phyloP scores from a whole-genome alignment of 1,140 invertebrate species.

The Bactericera cockerelli region DNA sequence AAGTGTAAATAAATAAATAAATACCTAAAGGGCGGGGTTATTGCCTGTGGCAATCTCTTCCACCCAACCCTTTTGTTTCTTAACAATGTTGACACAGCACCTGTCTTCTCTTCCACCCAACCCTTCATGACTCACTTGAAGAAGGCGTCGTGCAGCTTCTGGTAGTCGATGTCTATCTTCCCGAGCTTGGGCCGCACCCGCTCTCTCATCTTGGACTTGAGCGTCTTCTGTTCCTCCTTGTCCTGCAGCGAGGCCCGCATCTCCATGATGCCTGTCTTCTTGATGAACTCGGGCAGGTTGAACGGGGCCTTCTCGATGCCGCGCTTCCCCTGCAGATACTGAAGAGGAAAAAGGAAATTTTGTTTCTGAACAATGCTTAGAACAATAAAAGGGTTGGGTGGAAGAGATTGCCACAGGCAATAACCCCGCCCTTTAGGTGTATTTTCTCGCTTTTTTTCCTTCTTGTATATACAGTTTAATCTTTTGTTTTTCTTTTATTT shows the following conservation, averaged over 20 bases:
- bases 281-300: conserved; percentile 96
- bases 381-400: no score
- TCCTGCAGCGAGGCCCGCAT: conserved; percentile 98
- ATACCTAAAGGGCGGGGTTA: no score
- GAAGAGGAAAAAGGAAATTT: conserved; percentile 16
- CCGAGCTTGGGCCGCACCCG: conserved; percentile 92
- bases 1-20: no score
- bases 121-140: conserved; percentile 81
- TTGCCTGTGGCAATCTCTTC: no score
- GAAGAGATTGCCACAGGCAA: no score
- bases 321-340: conserved; percentile 83
- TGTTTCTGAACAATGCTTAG: no score
- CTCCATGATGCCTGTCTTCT: conserved; percentile 98
- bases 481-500: no score
- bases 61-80: no score
- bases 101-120: no score
- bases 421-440: no score
- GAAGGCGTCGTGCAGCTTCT: conserved; percentile 98
- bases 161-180: conserved; percentile 99
- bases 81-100: no score
- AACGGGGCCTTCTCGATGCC: conserved; percentile 99
- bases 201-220: conserved; percentile 98
- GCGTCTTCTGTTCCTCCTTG: conserved; percentile 89
- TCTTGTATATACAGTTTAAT: neutral
- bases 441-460: no score